These are phyloP conservation scores for Pygathrix nemaeus DNA, from an alignment of 2,113 vertebrate species.

Conservation along the genomic window DNA sequence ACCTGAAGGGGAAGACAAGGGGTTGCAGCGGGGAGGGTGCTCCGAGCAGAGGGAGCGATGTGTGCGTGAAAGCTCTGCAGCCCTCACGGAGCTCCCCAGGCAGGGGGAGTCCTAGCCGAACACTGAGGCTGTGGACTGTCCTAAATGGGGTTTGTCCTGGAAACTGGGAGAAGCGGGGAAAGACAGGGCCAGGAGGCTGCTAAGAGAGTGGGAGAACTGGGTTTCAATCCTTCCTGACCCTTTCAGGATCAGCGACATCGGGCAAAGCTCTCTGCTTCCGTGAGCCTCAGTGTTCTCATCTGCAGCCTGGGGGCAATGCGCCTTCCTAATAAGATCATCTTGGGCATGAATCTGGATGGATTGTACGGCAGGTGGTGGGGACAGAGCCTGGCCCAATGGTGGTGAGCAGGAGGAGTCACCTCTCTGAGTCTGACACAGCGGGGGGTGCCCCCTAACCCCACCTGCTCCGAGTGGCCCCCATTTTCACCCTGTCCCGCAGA, in stretches of 20 bases:
- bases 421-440: not conserved
- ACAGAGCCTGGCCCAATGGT: not conserved
- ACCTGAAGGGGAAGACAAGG: not conserved
- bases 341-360: not conserved
- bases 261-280: not conserved
- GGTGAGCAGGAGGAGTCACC: not conserved
- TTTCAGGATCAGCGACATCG: not conserved
- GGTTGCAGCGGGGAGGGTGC: fast-evolving
- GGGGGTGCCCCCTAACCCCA: not conserved
- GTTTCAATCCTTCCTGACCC: not conserved
- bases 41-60: fast-evolving
- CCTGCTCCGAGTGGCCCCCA: not conserved
- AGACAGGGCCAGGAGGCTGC: not conserved
- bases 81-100: fast-evolving
- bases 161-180: fast-evolving
- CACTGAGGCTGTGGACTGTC: fast-evolving
- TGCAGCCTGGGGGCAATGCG: fast-evolving
- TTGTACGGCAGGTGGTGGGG: fast-evolving
- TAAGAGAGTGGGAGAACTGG: no score
- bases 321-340: not conserved
- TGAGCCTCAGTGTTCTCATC: not conserved
- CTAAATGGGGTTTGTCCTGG: not conserved
- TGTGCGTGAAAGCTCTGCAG: fast-evolving
- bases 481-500: fast-evolving
- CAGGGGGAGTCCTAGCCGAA: fast-evolving